Conservation (phyloP, 2,888 invertebrate species). For the Ceraclea dissimilis region DNA sequence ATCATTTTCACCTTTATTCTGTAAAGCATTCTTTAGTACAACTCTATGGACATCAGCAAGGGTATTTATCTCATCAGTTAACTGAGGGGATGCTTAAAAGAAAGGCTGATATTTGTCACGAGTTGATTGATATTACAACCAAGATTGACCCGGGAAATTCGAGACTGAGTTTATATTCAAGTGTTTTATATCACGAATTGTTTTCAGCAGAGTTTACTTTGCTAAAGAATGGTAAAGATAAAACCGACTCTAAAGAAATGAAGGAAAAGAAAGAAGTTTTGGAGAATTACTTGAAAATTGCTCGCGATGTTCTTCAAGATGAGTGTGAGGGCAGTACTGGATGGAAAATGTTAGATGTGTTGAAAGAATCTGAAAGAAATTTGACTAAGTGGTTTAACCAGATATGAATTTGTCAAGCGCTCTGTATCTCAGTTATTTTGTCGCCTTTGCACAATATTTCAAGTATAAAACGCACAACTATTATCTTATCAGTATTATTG, state of each 20-base stretch:
- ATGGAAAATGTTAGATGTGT: slow-evolving; percentile 43
- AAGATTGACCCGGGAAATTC: slow-evolving; percentile 67
- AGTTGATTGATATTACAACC: slow-evolving; percentile 54
- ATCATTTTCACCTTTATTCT: slow-evolving; percentile 77
- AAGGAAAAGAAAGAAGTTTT: slow-evolving; percentile 36
- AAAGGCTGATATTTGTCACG: slow-evolving; percentile 61
- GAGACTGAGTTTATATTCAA: slow-evolving; percentile 65
- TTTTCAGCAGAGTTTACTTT: slow-evolving; percentile 50
- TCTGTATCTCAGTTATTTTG: too few relatives aligned
- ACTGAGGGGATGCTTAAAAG: slow-evolving; percentile 53
- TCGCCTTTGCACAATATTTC: too few relatives aligned
- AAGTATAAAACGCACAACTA: too few relatives aligned
- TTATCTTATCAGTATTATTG: not conserved
- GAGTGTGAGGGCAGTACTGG: slow-evolving; percentile 50
- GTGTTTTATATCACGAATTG: slow-evolving; percentile 70
- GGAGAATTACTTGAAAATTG: slow-evolving; percentile 37
- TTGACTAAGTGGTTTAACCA: slow-evolving; percentile 41
- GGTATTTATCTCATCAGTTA: slow-evolving; percentile 46
- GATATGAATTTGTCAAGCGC: not conserved
- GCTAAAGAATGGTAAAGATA: slow-evolving; percentile 32
- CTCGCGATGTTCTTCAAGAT: slow-evolving; percentile 42
- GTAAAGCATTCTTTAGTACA: slow-evolving; percentile 78
- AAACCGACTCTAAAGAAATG: slow-evolving; percentile 25
- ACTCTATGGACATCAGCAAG: slow-evolving; percentile 63
- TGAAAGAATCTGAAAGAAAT: slow-evolving; percentile 42